Base-by-base conservation (phyloP, 2,113 vertebrate genomes). In the Hymenochirus boettgeri region DNA sequence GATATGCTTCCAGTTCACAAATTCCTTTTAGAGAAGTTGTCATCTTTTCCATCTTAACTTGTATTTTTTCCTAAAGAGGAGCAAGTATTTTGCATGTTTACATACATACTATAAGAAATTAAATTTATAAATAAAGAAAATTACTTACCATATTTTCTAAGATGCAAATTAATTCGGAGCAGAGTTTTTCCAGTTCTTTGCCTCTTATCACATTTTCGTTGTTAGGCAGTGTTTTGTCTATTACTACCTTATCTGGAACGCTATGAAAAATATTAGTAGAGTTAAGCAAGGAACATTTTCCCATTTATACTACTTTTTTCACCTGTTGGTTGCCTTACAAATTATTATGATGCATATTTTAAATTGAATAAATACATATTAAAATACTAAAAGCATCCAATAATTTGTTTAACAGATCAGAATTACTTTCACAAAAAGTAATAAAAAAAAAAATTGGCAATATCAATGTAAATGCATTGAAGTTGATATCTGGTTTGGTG, bases 41-140 rank as follows among this genome's bases (percentile, higher is more conserved):
- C 48, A 98, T 76, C 63, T 85, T 93, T 77, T 92, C 89, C 93
- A 98, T 96, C 82, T 95, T 98, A 72, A 70, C 15, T 18, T 86
- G 80, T 75, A 89, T 78, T 80, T 87, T 86, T 51, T 70, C 73
- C 87, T 89, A 76, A 64, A 70, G 78, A 73, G 11, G 0, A 78
- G 57, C 12, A 69, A 21, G 55, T 42, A 19, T 13, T 11, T 2
- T 50, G 39, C 21, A 50, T 21, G 19, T 17, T 50, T 23, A 50
- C 46, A 19, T 48, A n/a, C n/a, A n/a, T n/a, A n/a, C n/a, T 31
- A 10, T 71, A 25, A 85, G 46, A 1, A 67, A 3, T n/a, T n/a
- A 58, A 71, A 87, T 86, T 62, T 47, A 56, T 27, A 15, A 33
- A 18, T 57, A 25, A 47, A 19, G 0, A 18, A 15, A 10, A 2